A percentile compares a stretch with the other conserved stretches of the same genome.
These are phyloP conservation scores for Parnassius smintheus DNA, from an alignment of 2,888 invertebrate genomes.

Conservation along the genomic window DNA sequence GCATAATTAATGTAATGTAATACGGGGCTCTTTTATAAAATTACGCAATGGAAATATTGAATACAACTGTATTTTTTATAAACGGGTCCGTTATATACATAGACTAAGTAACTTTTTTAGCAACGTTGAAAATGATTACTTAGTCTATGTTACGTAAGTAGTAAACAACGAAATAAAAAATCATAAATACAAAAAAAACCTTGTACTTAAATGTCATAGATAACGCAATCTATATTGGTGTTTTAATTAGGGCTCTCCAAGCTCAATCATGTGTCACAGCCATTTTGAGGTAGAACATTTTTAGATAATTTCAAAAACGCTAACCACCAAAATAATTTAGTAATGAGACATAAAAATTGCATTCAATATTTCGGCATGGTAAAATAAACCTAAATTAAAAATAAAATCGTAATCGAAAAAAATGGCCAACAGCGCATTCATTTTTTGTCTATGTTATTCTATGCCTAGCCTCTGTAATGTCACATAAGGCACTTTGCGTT, in stretches of 20 bases:
- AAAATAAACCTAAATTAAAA: slow-evolving; percentile 8
- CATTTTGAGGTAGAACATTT: slow-evolving; percentile 50
- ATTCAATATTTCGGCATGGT: not conserved
- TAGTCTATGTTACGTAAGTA: slow-evolving; percentile 59
- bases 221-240: slow-evolving; percentile 66
- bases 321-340: slow-evolving; percentile 9
- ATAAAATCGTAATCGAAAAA: slow-evolving; percentile 25
- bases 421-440: slow-evolving; percentile 62
- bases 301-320: slow-evolving; percentile 22
- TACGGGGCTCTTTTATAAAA: slow-evolving; percentile 50
- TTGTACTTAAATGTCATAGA: slow-evolving; percentile 72
- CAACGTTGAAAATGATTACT: slow-evolving; percentile 33
- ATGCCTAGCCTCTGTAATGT: slow-evolving; percentile 65
- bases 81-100: slow-evolving; percentile 51
- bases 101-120: slow-evolving; percentile 39
- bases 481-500: slow-evolving; percentile 71
- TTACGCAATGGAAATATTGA: slow-evolving; percentile 17
- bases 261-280: slow-evolving; percentile 58
- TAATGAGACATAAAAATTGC: not conserved
- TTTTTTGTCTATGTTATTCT: slow-evolving; percentile 55
- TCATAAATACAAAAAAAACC: slow-evolving; percentile 67
- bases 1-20: slow-evolving; percentile 78
- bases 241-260: slow-evolving; percentile 47
- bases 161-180: slow-evolving; percentile 73
- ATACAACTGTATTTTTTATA: slow-evolving; percentile 44